phyloP scores from a whole-genome alignment of 2,888 invertebrate species.

The Macroteleia sp. region DNA sequence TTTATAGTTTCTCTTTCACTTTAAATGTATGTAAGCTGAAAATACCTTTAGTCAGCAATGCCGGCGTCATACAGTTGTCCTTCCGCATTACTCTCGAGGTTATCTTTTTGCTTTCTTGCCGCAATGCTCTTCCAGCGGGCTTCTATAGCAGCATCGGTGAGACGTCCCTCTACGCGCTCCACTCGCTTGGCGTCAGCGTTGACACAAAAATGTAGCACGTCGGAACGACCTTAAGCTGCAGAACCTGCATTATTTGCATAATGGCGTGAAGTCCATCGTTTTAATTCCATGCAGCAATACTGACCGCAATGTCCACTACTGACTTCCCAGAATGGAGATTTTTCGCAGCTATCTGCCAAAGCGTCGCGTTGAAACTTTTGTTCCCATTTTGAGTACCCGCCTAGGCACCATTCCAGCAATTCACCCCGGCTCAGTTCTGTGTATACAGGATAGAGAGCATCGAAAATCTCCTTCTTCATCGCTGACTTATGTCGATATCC shows the following conservation, averaged over 20 bases:
- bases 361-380: slow-evolving; percentile 5
- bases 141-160: too few species aligned
- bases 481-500: slow-evolving; percentile 39
- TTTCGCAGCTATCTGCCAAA: slow-evolving; percentile 52
- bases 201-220: too few species aligned
- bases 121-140: too few species aligned
- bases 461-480: slow-evolving; percentile 26
- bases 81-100: too few species aligned
- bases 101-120: too few species aligned
- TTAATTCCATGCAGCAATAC: slow-evolving; percentile 26
- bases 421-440: slow-evolving; percentile 17
- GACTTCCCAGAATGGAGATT: slow-evolving; percentile 27
- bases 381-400: slow-evolving; percentile 1
- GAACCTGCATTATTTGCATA: not conserved
- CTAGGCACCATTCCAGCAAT: slow-evolving; percentile 8
- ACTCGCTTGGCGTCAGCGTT: too few species aligned
- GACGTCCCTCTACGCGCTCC: too few species aligned
- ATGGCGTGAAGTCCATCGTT: slow-evolving; percentile 30
- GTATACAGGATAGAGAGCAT: slow-evolving; percentile 41
- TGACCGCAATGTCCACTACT: slow-evolving; percentile 26
- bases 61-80: too few species aligned
- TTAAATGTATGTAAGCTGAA: too few species aligned
- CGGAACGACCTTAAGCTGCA: too few species aligned
- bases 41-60: too few species aligned
- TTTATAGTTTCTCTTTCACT: too few species aligned